Conservation (phyloP, 2,888 invertebrate genomes). For the Chymomyza procnemis region DNA sequence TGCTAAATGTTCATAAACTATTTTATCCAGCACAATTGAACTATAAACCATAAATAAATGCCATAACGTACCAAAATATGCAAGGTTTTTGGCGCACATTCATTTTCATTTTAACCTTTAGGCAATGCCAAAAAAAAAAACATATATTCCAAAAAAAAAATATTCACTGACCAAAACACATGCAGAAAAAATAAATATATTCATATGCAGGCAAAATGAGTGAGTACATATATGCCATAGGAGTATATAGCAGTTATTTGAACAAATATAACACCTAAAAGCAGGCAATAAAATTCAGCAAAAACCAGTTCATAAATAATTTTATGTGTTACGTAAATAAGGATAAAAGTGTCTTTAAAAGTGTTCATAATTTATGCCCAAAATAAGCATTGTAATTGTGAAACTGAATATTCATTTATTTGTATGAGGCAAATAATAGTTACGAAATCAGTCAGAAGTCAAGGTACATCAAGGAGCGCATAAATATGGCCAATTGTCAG, state of each 20-base stretch:
- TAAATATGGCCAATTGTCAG: neutral
- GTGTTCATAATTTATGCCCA: constrained; percentile 42
- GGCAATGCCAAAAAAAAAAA: neutral
- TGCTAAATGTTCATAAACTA: neutral
- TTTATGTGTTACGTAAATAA: constrained; percentile 31
- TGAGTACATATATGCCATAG: neutral
- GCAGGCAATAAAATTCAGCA: constrained; percentile 33
- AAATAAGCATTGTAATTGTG: constrained; percentile 20
- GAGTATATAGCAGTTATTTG: neutral
- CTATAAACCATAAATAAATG: neutral
- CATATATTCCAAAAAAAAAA: neutral
- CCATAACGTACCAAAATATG: neutral
- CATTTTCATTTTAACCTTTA: neutral
- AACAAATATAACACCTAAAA: constrained; percentile 20
- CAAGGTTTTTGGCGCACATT: neutral
- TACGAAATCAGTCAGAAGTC: neutral
- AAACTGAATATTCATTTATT: constrained; percentile 15
- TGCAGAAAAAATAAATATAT: neutral
- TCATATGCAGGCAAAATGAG: neutral
- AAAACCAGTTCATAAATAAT: constrained; percentile 45
- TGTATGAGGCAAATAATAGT: neutral
- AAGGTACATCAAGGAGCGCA: neutral
- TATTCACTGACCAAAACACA: constrained; percentile 1
- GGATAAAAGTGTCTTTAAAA: constrained; percentile 35
- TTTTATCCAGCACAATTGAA: neutral